Base-by-base conservation (phyloP, 1,140 invertebrate genomes). In the Rhagoletis pomonella region DNA sequence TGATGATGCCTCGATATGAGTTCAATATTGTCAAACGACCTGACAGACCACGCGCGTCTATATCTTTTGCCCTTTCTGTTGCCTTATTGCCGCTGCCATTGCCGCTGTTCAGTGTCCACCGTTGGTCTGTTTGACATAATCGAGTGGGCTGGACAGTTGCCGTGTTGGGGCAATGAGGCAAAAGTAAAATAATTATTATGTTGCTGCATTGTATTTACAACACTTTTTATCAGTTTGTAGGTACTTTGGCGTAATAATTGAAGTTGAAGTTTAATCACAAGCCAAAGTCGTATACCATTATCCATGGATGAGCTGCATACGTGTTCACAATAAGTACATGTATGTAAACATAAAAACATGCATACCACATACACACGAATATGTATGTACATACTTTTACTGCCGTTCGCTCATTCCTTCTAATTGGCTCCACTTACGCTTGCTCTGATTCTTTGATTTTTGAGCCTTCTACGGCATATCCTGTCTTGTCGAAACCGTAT, bases 221-320 rank as follows among this genome's bases (percentile, higher is more conserved):
- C 73, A 81, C 73, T 81, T 81, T 81, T 81, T 81, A 81, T 81
- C 73, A 81, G 73, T 81, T 81, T 81, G 73, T 58, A 55, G 44
- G 73, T 81, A 55, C 73, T 81, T 81, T 81, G 29, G 73, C 47
- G 73, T 44, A 81, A 81, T 81, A 81, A 81, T 81, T 81, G 73
- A 81, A 81, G 73, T 55, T 55, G 73, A 81, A 81, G 73, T 81
- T 81, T 81, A 81, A 81, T 81, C 73, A 81, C 73, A 81, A 81
- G 73, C 73, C 73, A 81, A 81, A 17, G 47, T 44, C 12, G 73
- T 81, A 50, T n/a, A 29, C 73, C 73, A 55, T 81, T 81, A 81
- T 81, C n/a, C 73, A 19, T 50, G 12, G 17, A n/a, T 47, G 12
- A 17, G 5, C 44, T 81, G 73, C 0, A 9, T 55, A 81, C 73